Percentiles rank a stretch among this genome's conserved stretches.
phyloP scores from a whole-genome alignment of 92 coral and sea anemone species.

The Siderastrea siderea region DNA sequence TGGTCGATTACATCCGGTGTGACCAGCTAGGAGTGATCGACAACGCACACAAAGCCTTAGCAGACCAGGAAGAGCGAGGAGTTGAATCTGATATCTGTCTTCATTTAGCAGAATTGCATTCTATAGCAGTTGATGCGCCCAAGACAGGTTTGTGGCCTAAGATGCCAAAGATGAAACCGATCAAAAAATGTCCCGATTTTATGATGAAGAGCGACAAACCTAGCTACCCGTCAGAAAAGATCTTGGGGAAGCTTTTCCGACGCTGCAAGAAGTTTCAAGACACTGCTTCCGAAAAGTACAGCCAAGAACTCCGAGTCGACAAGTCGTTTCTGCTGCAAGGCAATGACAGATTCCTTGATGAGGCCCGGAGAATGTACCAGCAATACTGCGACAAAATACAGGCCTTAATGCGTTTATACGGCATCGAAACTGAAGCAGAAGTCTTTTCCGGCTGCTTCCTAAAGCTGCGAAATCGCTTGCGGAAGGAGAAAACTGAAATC shows the following conservation, averaged over 20 bases:
- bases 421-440: slow-evolving; percentile 91
- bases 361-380: slow-evolving; percentile 74
- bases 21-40: slow-evolving; percentile 95
- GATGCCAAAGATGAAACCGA: not conserved
- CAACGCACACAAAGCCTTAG: slow-evolving; percentile 95
- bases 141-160: slow-evolving; percentile 93
- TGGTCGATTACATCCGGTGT: slow-evolving; percentile 84
- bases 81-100: slow-evolving; percentile 88
- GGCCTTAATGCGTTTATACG: slow-evolving; percentile 86
- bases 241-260: slow-evolving; percentile 90
- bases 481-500: slow-evolving; percentile 88
- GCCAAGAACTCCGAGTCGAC: slow-evolving; percentile 71
- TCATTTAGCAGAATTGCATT: slow-evolving; percentile 84
- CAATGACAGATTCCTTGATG: slow-evolving; percentile 55
- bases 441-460: slow-evolving; percentile 90
- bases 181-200: slow-evolving; percentile 83
- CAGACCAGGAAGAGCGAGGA: slow-evolving; percentile 79
- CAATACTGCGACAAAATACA: slow-evolving; percentile 81
- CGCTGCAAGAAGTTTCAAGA: slow-evolving; percentile 85
- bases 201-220: slow-evolving; percentile 94
- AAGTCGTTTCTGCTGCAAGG: slow-evolving; percentile 75
- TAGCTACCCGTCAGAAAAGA: slow-evolving; percentile 83
- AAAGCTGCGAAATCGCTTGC: slow-evolving; percentile 86
- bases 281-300: slow-evolving; percentile 56
- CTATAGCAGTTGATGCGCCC: slow-evolving; percentile 97